A percentile compares a stretch with the other conserved stretches of the same genome.
phyloP scores from a whole-genome alignment of 2,888 invertebrate species.

The Criorhina ranunculi region DNA sequence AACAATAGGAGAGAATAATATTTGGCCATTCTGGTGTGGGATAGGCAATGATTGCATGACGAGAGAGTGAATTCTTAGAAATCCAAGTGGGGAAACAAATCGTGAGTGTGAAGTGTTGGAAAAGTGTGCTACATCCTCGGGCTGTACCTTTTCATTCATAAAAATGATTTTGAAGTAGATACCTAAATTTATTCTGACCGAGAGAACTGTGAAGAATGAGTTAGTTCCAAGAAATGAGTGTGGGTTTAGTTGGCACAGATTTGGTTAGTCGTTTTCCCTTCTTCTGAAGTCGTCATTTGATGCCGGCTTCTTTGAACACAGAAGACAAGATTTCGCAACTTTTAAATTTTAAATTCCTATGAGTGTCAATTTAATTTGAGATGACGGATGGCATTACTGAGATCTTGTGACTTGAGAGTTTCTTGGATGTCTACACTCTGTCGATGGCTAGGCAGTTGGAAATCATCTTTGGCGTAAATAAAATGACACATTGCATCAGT shows the following conservation, averaged over 20 bases:
- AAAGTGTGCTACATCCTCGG: neutral
- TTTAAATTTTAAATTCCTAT: no score
- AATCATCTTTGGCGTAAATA: no score
- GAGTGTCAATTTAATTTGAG: no score
- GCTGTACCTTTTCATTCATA: neutral
- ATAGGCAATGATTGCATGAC: constrained; percentile 24
- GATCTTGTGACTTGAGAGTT: no score
- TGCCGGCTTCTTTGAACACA: no score
- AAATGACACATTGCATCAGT: no score
- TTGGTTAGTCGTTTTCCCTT: no score
- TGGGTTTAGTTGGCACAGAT: neutral
- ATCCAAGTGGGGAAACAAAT: neutral
- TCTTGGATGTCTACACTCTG: no score
- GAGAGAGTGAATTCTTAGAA: constrained; percentile 1
- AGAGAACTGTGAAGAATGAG: neutral
- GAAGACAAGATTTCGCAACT: no score
- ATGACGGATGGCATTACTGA: no score
- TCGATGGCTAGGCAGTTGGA: no score
- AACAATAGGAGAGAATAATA: constrained; percentile 45
- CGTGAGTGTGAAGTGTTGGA: neutral
- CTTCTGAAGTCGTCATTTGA: no score
- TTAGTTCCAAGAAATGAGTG: neutral
- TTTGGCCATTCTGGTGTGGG: constrained; percentile 30
- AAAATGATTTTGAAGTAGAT: neutral
- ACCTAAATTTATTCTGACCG: neutral